Base-by-base conservation (phyloP, 2,888 invertebrate species). In the Mimumesa dahlbomi region DNA sequence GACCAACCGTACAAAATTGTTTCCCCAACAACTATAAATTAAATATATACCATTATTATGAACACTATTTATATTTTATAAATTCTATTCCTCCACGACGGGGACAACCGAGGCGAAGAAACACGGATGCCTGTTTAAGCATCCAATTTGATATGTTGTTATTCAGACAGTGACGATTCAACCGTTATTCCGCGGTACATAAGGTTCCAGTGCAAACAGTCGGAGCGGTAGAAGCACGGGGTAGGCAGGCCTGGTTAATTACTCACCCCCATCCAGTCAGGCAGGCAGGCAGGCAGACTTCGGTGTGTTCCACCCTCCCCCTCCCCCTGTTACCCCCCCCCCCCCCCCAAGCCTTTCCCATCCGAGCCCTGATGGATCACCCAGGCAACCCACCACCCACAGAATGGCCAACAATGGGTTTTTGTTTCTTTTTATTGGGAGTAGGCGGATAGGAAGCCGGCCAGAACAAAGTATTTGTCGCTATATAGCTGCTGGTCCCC, bases 361-460 rank as follows among this genome's bases (percentile, higher is more conserved):
- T 86, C 83, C 86, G 79, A 84, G 84, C 82, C 76, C 86, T 88
- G 87, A 88, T 88, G 86, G 86, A 88, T 88, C 87, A 86, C 87
- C 87, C 84, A 76, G 76, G 82, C 84, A 77, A 79, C 82, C 84
- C 85, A 83, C 85, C 87, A 87, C 87, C 86, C 88, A 85, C 86
- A 87, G 86, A 88, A 88, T 87, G 83, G 83, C 87, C 86, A 87
- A 86, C 87, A 87, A 87, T 86, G 77, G 83, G 67, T 85, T 87
- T 87, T 87, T 87, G 86, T 87, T 87, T 86, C 86, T 87, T 87
- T 87, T 87, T 87, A 86, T 87, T 84, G 82, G 79, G 74, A 83
- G 75, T 77, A 81, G 84, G 79, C 77, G 82, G 79, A 80, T 82
- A 79, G 82, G 78, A 79, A 81, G 79, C 79, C 76, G 76, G 77